A percentile compares a stretch with the other conserved stretches of the same genome.
These are phyloP conservation scores for Caenorhabditis japonica DNA, from an alignment of 2,888 invertebrate genomes.

Conservation along the genomic window DNA sequence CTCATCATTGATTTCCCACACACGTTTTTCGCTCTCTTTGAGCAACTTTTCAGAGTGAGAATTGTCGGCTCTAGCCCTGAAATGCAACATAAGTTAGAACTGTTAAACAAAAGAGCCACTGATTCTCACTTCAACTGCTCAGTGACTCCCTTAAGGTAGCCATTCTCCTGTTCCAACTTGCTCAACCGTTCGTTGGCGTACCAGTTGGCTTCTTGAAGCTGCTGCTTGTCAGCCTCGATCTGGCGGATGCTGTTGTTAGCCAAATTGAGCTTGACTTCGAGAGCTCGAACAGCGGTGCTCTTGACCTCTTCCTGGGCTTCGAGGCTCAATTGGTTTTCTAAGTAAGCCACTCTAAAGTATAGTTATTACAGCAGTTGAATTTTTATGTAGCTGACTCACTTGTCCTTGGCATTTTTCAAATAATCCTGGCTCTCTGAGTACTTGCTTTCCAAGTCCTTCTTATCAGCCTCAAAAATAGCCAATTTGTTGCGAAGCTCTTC, in stretches of 20 bases:
- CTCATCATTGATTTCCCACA: constrained; percentile 63
- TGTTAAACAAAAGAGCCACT: no score
- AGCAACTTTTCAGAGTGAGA: constrained; percentile 54
- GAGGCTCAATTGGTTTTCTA: constrained; percentile 52
- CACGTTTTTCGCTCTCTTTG: constrained; percentile 58
- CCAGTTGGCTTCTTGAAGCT: constrained; percentile 61
- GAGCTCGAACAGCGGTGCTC: constrained; percentile 37
- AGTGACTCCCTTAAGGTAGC: constrained; percentile 57
- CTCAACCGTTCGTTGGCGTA: constrained; percentile 56
- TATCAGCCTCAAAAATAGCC: constrained; percentile 31
- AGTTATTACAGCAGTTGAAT: not conserved
- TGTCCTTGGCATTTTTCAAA: constrained; percentile 62
- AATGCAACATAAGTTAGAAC: no score
- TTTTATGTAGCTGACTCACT: constrained; percentile 6
- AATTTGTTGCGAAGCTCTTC: constrained; percentile 59
- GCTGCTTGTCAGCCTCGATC: constrained; percentile 55
- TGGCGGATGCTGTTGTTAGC: constrained; percentile 52
- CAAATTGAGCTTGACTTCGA: constrained; percentile 56
- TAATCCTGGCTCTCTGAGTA: constrained; percentile 57
- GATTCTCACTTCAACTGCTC: constrained; percentile 63
- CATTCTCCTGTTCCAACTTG: constrained; percentile 62
- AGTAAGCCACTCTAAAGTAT: constrained; percentile 37
- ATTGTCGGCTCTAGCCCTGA: constrained; percentile 50
- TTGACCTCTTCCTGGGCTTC: constrained; percentile 46
- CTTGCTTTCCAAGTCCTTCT: constrained; percentile 43